Conservation (phyloP, 1,140 invertebrate species). For the Rhyzopertha dominica region DNA sequence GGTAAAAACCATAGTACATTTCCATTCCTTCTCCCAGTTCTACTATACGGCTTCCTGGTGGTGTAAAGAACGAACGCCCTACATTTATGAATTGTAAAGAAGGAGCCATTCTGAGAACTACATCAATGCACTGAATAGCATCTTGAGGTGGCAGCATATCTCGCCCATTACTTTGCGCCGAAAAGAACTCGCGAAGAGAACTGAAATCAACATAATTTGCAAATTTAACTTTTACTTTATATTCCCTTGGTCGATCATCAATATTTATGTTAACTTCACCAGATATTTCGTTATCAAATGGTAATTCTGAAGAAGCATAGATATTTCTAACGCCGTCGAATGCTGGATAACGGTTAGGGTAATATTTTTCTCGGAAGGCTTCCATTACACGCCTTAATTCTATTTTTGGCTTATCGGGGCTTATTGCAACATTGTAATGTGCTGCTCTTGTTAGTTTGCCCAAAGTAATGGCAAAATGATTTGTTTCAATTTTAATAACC, state of each 20-base stretch:
- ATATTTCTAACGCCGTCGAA: constrained; percentile 68
- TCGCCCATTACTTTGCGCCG: constrained; percentile 17
- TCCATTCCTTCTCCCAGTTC: constrained; percentile 62
- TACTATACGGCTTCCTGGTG: too few species aligned
- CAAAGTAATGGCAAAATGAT: constrained; percentile 53
- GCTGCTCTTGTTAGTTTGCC: constrained; percentile 44
- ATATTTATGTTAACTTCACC: constrained; percentile 25
- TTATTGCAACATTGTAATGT: constrained; percentile 50
- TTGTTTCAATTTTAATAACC: constrained; percentile 49
- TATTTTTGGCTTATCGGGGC: constrained; percentile 46
- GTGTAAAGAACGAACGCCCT: constrained; percentile 46
- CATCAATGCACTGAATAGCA: constrained; percentile 72
- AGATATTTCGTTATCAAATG: constrained; percentile 21
- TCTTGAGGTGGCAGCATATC: constrained; percentile 52
- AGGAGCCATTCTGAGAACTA: constrained; percentile 66
- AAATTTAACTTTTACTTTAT: constrained; percentile 56
- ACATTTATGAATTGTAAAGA: constrained; percentile 43
- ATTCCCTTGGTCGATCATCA: constrained; percentile 51
- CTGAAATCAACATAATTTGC: constrained; percentile 39
- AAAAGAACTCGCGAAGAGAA: too few species aligned
- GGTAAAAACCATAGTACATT: constrained; percentile 68
- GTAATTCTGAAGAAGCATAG: constrained; percentile 45
- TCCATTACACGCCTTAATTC: constrained; percentile 40
- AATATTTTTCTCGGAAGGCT: constrained; percentile 36
- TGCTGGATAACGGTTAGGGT: constrained; percentile 49